Conservation (phyloP, 2,797 vertebrate genomes). For the Otolemur crassicaudatus region DNA sequence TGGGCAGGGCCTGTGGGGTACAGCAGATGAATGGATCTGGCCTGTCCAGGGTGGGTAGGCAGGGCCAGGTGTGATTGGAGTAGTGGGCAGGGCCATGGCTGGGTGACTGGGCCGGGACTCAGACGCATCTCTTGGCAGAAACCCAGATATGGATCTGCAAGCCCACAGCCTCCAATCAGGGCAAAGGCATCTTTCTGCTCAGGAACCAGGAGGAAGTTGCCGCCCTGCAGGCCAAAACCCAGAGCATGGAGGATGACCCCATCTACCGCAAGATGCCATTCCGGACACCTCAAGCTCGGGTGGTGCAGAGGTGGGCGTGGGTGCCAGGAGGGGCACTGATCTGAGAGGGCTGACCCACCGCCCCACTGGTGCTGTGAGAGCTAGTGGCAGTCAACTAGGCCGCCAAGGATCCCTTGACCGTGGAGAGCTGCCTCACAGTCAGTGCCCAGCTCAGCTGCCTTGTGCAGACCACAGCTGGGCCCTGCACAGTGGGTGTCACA, state of each 20-base stretch:
- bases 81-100: not conserved
- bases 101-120: not conserved
- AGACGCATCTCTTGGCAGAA: slow-evolving; percentile 51
- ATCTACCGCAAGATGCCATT: slow-evolving; percentile 73
- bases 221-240: slow-evolving; percentile 87
- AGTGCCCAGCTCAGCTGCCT: not conserved
- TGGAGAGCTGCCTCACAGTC: not conserved
- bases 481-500: not conserved
- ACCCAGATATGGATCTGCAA: slow-evolving; percentile 95
- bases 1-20: not conserved
- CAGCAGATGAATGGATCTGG: too few relatives aligned
- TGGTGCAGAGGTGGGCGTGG: slow-evolving; percentile 91
- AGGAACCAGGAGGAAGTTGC: slow-evolving; percentile 87
- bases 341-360: not conserved
- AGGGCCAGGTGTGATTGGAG: not conserved
- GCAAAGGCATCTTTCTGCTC: slow-evolving; percentile 94
- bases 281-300: slow-evolving; percentile 86
- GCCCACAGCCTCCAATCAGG: slow-evolving; percentile 93
- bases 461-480: not conserved
- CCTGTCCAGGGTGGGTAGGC: not conserved
- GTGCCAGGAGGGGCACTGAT: accelerated
- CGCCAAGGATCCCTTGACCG: not conserved
- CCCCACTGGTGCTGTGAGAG: not conserved
- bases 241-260: slow-evolving; percentile 78
- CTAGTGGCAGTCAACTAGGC: not conserved